Percentiles rank a stretch among this genome's conserved stretches.
Evolutionary conservation across 1,140 invertebrate genomes (phyloP).

Genomic region (Ceratina calcarata): DNA sequence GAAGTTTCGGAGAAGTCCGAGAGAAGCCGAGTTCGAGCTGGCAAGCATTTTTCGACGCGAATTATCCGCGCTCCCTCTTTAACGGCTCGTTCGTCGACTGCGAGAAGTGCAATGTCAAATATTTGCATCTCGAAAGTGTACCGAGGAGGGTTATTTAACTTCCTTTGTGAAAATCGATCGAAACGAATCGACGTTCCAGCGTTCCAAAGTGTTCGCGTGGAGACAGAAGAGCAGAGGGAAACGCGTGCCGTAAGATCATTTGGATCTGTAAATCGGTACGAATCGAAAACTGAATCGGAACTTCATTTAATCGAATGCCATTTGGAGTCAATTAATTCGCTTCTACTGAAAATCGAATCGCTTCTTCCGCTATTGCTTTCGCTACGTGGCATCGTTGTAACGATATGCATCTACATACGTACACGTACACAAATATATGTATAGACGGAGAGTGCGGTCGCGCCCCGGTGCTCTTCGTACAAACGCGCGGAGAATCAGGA

Average conservation of each 20-base stretch:
- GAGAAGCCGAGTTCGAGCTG: neutral
- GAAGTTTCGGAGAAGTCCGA: neutral
- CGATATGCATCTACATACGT: neutral
- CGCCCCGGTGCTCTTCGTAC: too few species aligned
- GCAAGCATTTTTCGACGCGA: neutral
- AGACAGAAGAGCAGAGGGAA: too few species aligned
- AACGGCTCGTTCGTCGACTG: neutral
- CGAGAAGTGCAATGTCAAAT: constrained; percentile 13
- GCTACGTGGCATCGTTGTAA: neutral
- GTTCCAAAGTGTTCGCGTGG: too few species aligned
- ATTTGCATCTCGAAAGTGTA: constrained; percentile 14
- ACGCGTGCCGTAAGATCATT: too few species aligned
- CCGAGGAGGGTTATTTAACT: neutral
- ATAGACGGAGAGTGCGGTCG: too few species aligned
- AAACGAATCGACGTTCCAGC: neutral
- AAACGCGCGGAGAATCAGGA: too few species aligned
- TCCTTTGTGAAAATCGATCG: neutral
- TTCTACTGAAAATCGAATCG: constrained; percentile 4
- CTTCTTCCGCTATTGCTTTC: neutral
- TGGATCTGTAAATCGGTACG: too few species aligned
- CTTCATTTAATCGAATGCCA: neutral
- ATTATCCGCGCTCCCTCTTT: constrained; percentile 4
- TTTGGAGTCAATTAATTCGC: constrained; percentile 24
- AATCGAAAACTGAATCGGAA: too few species aligned
- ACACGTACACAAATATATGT: too few species aligned